Evolutionary conservation across 2,113 vertebrate genomes (phyloP), one percentile per base, ranked within the genome.

Genomic region (Cyanoramphus novaezelandiae): DNA sequence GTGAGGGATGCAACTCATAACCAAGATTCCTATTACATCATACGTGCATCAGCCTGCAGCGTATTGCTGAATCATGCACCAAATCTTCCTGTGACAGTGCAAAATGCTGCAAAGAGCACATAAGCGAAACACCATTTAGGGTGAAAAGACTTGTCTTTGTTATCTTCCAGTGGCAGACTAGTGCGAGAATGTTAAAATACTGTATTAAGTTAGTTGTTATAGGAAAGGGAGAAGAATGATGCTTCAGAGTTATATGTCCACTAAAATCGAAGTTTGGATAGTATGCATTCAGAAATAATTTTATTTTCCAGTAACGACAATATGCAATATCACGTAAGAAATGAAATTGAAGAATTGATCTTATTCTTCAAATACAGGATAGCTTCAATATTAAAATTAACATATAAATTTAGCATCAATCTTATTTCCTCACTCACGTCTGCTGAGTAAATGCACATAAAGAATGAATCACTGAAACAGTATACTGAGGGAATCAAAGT

Each of bases 341-440:
- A 98, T 97, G 95, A 98, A 98, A 98, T 92, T 97, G 97, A 97
- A 96, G 97, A 98, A 98, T 96, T 97, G 98, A 97, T 98, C 98
- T 98, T 98, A 97, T 97, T 97, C 88, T 95, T 97, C 98, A 98
- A 98, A 96, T 97, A 93, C 64, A 98, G 89, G 95, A 97, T 98
- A 86, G 97, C 97, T 98, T 97, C 97, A 92, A 93, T 98, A 98
- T 98, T 97, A 98, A 98, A 98, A 98, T 98, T 98, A 98, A 98
- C 98, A 98, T 98, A 98, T 97, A 98, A 98, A 98, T 98, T 97
- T 97, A 97, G 88, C 98, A 98, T 98, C 97, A 97, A 97, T 98
- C 97, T 98, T 98, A 96, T 96, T 97, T 96, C 81, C 85, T 53
- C 60, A 90, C 96, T 98, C 94, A 83, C 3, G n/a, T 95, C 95